phyloP scores from a whole-genome alignment of 2,888 invertebrate species.

The Stenodema calcarata region DNA sequence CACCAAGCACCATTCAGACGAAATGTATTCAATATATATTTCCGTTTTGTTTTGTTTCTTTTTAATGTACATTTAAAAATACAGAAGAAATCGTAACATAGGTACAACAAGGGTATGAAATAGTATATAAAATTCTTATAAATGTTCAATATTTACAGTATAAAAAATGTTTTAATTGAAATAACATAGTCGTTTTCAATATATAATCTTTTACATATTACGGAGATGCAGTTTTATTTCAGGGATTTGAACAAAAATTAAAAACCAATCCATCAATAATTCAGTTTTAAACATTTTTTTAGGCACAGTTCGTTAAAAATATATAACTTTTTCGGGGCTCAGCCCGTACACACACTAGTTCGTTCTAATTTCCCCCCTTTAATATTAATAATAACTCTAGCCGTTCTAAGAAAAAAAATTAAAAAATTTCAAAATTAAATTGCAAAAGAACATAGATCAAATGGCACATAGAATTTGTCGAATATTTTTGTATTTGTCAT shows the following conservation, averaged over 20 bases:
- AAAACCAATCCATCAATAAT: conserved; percentile 1
- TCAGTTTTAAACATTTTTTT: background rate
- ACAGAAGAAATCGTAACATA: conserved; percentile 39
- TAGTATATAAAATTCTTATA: conserved; percentile 34
- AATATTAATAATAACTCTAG: background rate
- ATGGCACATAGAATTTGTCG: background rate
- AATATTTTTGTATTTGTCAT: too few relatives aligned
- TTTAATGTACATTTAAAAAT: conserved; percentile 41
- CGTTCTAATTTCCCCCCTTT: background rate
- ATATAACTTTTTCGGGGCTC: background rate
- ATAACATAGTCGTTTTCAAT: background rate
- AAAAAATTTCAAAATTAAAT: background rate
- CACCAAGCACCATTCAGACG: conserved; percentile 10
- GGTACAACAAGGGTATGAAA: conserved; percentile 42
- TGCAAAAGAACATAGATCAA: background rate
- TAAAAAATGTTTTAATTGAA: conserved; percentile 20
- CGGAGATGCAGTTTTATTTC: background rate
- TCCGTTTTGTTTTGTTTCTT: background rate
- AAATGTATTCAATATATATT: conserved; percentile 23
- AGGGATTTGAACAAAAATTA: background rate
- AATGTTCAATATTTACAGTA: conserved; percentile 38
- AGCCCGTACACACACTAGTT: background rate
- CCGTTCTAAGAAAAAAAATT: background rate
- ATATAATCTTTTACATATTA: background rate
- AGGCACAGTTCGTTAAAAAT: conserved; percentile 17